phyloP scores from a whole-genome alignment of 1,140 invertebrate genomes.

The Pogonognathellus flavescens region DNA sequence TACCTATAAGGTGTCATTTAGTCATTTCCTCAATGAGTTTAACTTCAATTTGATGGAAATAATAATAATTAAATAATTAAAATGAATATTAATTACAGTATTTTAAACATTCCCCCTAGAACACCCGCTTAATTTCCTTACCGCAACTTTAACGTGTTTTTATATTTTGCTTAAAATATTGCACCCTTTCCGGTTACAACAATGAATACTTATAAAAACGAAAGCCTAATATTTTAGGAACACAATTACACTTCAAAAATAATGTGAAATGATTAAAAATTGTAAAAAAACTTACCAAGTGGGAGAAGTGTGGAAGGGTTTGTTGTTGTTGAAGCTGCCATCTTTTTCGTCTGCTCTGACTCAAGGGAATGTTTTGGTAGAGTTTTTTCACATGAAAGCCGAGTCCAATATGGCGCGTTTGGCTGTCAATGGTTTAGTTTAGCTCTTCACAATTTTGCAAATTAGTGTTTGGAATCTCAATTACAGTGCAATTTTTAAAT shows the following conservation, averaged over 20 bases:
- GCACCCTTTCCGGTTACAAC: no score
- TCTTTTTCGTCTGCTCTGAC: constrained; percentile 60
- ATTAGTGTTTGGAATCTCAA: constrained; percentile 30
- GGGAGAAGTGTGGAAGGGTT: constrained; percentile 83
- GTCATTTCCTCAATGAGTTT: no score
- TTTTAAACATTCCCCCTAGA: no score
- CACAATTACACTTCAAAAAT: neutral
- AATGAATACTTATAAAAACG: no score
- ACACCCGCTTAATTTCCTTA: no score
- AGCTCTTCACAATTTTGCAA: constrained; percentile 24
- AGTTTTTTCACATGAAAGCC: constrained; percentile 51
- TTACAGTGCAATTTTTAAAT: constrained; percentile 15
- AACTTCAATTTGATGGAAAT: no score
- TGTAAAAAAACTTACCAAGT: constrained; percentile 73
- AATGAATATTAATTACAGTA: no score
- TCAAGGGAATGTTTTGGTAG: constrained; percentile 33
- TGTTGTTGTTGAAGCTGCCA: constrained; percentile 70
- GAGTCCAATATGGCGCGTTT: constrained; percentile 56
- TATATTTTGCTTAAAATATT: no score
- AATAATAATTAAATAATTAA: no score
- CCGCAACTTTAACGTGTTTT: no score
- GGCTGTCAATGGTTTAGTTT: constrained; percentile 52
- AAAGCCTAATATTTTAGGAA: no score
- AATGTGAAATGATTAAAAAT: constrained; percentile 13
- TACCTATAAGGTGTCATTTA: no score